These are phyloP conservation scores for Ciona savignyi DNA, from an alignment of 23 tunicate species.

Conservation along the genomic window DNA sequence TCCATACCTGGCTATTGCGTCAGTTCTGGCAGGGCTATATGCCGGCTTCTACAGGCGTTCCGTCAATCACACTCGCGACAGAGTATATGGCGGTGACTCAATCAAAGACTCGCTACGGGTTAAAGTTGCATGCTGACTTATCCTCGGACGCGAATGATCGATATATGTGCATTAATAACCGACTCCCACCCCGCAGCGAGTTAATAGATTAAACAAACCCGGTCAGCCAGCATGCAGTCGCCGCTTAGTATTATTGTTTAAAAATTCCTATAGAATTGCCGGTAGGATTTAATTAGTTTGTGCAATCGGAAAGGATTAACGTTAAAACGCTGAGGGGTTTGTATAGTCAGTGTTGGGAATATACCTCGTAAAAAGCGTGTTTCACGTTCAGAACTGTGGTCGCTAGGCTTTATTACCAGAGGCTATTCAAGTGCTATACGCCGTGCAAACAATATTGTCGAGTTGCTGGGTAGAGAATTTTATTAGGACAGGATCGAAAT, in stretches of 20 bases:
- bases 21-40: too few species aligned
- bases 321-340: too few species aligned
- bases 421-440: neutral
- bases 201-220: neutral
- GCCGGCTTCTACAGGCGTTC: neutral
- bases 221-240: neutral
- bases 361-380: too few species aligned
- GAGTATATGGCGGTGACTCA: too few species aligned
- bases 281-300: neutral
- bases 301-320: neutral
- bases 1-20: neutral
- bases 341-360: too few species aligned
- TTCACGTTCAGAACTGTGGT: neutral
- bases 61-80: neutral
- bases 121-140: neutral
- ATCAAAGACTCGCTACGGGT: too few species aligned
- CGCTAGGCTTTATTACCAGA: neutral
- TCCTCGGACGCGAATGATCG: neutral
- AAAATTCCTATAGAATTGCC: neutral
- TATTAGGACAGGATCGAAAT: too few species aligned
- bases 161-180: neutral
- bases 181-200: neutral
- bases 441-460: neutral
- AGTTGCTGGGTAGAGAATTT: neutral
- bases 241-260: too few species aligned